Percentiles rank a stretch among this genome's conserved stretches.
Evolutionary conservation across 2,113 vertebrate genomes (phyloP).

Genomic region (Prunella himalayana): DNA sequence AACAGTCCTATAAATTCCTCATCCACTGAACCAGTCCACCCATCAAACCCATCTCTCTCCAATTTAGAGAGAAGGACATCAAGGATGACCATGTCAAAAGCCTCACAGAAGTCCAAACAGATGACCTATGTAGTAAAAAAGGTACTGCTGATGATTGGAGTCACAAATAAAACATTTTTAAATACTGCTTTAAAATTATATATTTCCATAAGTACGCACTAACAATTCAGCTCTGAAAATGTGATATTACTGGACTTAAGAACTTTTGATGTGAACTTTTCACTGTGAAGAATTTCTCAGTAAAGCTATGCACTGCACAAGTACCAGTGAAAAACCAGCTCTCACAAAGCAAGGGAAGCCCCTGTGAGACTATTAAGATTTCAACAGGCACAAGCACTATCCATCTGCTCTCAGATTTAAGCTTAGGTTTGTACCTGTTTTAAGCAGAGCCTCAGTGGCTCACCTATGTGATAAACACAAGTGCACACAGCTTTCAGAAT

Average conservation of each 20-base stretch:
- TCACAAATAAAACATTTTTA: background rate
- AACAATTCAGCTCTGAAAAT: background rate
- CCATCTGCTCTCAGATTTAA: background rate
- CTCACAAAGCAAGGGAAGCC: background rate
- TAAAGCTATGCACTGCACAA: background rate
- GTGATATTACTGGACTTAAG: background rate
- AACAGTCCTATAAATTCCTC: background rate
- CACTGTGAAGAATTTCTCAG: background rate
- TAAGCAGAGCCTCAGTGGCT: background rate
- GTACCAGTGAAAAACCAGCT: background rate
- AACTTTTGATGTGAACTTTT: background rate
- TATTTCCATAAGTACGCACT: background rate
- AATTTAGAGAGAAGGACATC: background rate
- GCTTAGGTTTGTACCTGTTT: background rate
- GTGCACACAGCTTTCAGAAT: background rate
- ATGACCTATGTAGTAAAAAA: background rate
- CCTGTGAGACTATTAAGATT: background rate
- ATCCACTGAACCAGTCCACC: background rate
- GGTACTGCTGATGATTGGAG: background rate
- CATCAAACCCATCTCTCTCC: background rate
- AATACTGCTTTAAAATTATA: background rate
- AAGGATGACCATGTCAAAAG: background rate
- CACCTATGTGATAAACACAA: background rate
- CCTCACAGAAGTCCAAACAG: background rate
- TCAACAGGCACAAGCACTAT: accelerated